Conservation (phyloP, 1,140 invertebrate species). For the Schlechtendalia chinensis region DNA sequence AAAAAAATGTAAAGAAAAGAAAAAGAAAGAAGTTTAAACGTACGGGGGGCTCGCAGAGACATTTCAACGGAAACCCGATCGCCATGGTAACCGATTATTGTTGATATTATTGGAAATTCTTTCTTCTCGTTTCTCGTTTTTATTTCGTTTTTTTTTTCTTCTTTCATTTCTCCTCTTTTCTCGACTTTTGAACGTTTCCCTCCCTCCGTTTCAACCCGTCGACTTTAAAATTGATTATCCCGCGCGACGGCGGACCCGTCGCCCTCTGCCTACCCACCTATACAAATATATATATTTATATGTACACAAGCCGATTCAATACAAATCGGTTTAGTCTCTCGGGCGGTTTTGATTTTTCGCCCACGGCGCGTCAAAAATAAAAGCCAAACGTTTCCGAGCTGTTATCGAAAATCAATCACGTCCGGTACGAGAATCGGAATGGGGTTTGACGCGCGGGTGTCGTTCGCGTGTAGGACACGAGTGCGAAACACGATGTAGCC, state of each 20-base stretch:
- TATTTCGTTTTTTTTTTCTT: slow-evolving; percentile 31
- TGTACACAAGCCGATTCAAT: slow-evolving; percentile 6
- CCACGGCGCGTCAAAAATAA: neutral
- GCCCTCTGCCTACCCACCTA: neutral
- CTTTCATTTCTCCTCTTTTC: neutral
- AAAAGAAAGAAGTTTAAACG: slow-evolving; percentile 38
- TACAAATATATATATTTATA: neutral
- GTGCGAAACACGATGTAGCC: too few relatives aligned
- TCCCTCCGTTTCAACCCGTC: neutral
- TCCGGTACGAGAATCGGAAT: neutral
- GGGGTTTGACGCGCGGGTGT: too few relatives aligned
- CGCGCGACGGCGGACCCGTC: slow-evolving; percentile 14
- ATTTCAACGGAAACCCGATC: slow-evolving; percentile 43
- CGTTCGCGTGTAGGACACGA: neutral
- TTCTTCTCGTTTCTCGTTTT: slow-evolving; percentile 13
- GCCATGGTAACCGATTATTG: slow-evolving; percentile 49
- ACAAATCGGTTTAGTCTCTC: slow-evolving; percentile 43
- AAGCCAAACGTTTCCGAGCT: neutral
- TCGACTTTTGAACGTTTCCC: slow-evolving; percentile 32
- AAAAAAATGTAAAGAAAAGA: too few relatives aligned
- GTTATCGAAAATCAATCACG: neutral
- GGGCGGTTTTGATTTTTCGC: neutral
- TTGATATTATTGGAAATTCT: slow-evolving; percentile 50
- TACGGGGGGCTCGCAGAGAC: slow-evolving; percentile 27
- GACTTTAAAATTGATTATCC: slow-evolving; percentile 50